Percentiles rank a stretch among this genome's conserved stretches.
These are phyloP conservation scores for Calliphora vomitoria DNA, from an alignment of 2,888 invertebrate genomes.

Conservation along the genomic window DNA sequence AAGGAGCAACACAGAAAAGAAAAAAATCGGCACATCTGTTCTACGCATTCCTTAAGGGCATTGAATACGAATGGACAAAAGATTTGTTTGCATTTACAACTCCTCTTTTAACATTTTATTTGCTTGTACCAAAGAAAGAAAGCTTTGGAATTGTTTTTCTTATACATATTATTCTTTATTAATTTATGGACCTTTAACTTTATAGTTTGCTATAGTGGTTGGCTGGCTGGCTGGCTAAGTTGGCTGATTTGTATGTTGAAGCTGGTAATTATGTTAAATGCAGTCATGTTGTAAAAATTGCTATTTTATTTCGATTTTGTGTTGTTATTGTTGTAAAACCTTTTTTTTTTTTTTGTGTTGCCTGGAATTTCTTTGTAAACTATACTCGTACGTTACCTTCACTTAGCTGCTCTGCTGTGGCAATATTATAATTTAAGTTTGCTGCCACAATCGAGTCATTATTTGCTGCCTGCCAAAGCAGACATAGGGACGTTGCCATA, in stretches of 20 bases:
- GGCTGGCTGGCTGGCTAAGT: conserved; percentile 23
- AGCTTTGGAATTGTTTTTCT: conserved; percentile 27
- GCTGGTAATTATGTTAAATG: conserved; percentile 73
- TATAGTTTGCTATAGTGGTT: conserved; percentile 23
- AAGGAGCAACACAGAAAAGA: not conserved
- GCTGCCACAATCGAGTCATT: conserved; percentile 35
- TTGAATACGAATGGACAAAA: conserved; percentile 51
- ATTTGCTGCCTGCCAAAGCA: conserved; percentile 28
- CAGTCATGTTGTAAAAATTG: conserved; percentile 72
- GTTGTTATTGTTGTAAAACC: conserved; percentile 29
- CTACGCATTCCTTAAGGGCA: conserved; percentile 72
- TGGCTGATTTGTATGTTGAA: conserved; percentile 64
- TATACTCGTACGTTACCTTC: conserved; percentile 37
- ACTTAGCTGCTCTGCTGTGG: conserved; percentile 20
- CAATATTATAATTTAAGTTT: conserved; percentile 66
- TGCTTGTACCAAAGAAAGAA: conserved; percentile 22
- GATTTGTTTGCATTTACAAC: conserved; percentile 59
- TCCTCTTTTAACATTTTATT: conserved; percentile 32
- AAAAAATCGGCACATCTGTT: conserved; percentile 66
- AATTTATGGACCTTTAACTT: conserved; percentile 66
- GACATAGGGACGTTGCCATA: not conserved
- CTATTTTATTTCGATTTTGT: conserved; percentile 62
- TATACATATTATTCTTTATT: not conserved
- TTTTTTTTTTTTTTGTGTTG: not conserved
- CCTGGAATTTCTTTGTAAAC: conserved; percentile 62